phyloP scores from a whole-genome alignment of 2,888 invertebrate species.

The Epiblema foenella region DNA sequence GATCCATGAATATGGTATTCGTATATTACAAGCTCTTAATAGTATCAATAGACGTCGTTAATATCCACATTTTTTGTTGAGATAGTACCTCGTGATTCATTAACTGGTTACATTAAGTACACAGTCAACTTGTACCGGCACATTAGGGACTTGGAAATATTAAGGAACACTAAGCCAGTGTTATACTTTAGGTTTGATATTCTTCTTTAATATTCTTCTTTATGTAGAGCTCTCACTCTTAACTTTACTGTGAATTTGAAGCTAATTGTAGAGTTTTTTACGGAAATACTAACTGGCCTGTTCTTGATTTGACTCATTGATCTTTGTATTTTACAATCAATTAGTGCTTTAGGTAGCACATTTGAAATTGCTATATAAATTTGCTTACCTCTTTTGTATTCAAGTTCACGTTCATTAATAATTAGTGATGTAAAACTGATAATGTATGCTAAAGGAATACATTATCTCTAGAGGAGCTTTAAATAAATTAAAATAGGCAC shows the following conservation, averaged over 20 bases:
- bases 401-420: not conserved
- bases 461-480: constrained; percentile 3
- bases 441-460: not conserved
- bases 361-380: too few relatives aligned
- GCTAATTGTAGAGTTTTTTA: too few relatives aligned
- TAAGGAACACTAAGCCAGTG: not conserved
- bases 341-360: not conserved
- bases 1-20: constrained; percentile 69
- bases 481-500: constrained; percentile 10
- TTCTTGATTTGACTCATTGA: too few relatives aligned
- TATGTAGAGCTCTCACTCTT: not conserved
- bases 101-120: not conserved
- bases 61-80: constrained; percentile 43
- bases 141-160: not conserved
- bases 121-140: not conserved
- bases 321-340: too few relatives aligned
- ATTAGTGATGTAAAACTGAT: constrained; percentile 6
- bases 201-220: too few relatives aligned
- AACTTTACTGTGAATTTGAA: too few relatives aligned
- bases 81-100: not conserved
- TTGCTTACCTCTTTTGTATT: constrained; percentile 4
- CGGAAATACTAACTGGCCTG: too few relatives aligned
- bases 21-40: constrained; percentile 63
- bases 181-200: too few relatives aligned
- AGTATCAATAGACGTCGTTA: constrained; percentile 61